phyloP scores from a whole-genome alignment of 53 echinoderm and acorn worm genomes.

The Henricia sp. region DNA sequence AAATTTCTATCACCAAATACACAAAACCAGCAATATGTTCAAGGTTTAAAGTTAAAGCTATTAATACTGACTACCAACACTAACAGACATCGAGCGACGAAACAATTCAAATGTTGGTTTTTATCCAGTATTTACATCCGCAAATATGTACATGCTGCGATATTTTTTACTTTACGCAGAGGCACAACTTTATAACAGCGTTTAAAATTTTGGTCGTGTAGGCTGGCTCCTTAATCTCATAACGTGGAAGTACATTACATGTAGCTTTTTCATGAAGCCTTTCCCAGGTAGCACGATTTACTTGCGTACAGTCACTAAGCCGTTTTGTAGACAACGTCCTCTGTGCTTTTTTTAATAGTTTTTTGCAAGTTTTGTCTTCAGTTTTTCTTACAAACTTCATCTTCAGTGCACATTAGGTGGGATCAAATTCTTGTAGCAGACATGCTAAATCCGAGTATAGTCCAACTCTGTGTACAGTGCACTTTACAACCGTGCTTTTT shows the following conservation, averaged over 20 bases:
- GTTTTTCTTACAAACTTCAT: too few species aligned
- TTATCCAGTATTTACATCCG: slow-evolving; percentile 1
- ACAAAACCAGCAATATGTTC: slow-evolving; percentile 8
- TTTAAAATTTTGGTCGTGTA: slow-evolving; percentile 31
- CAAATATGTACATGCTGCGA: slow-evolving; percentile 53
- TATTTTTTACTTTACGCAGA: slow-evolving; percentile 21
- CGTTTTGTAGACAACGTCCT: too few species aligned
- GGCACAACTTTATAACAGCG: slow-evolving; percentile 20
- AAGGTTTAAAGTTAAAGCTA: slow-evolving; percentile 33
- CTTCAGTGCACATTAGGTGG: too few species aligned
- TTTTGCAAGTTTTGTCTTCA: too few species aligned
- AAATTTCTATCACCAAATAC: slow-evolving; percentile 41
- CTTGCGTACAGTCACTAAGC: too few species aligned
- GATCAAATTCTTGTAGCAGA: too few species aligned
- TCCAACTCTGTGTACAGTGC: too few species aligned
- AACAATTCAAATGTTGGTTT: not conserved
- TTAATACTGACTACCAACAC: slow-evolving; percentile 42
- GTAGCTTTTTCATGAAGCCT: too few species aligned
- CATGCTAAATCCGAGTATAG: too few species aligned
- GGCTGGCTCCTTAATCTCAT: not conserved
- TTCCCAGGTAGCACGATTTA: slow-evolving; percentile 21
- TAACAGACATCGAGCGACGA: not conserved
- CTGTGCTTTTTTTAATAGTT: too few species aligned
- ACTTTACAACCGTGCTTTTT: too few species aligned
- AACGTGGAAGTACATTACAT: not conserved